phyloP scores from a whole-genome alignment of 2,888 invertebrate genomes.

The Lamellibrachia columna region DNA sequence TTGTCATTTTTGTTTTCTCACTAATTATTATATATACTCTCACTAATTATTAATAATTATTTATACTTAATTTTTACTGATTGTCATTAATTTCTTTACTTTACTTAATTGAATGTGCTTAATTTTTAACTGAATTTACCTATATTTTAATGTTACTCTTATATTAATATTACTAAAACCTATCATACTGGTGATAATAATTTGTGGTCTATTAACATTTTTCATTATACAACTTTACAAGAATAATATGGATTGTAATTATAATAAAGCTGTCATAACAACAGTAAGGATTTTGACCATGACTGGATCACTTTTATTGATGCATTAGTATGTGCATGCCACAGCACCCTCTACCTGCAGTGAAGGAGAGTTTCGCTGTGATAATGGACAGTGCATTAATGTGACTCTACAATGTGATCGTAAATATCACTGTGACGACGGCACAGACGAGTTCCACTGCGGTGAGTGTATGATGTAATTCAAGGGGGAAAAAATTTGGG shows the following conservation, averaged over 20 bases:
- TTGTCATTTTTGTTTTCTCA: background rate
- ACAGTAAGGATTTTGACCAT: background rate
- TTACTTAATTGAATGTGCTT: background rate
- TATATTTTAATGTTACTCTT: background rate
- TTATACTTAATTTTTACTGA: background rate
- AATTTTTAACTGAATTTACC: background rate
- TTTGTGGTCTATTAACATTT: background rate
- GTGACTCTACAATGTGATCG: slow-evolving; percentile 84
- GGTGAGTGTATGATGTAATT: slow-evolving; percentile 44
- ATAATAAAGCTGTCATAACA: background rate
- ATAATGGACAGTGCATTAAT: slow-evolving; percentile 78
- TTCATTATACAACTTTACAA: background rate
- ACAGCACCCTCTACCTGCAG: background rate
- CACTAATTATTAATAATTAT: background rate
- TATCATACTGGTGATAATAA: background rate
- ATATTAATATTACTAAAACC: slow-evolving; percentile 4
- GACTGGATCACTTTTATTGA: background rate
- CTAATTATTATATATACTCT: background rate
- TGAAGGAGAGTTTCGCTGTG: slow-evolving; percentile 51
- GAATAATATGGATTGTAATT: background rate
- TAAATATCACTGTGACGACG: slow-evolving; percentile 73
- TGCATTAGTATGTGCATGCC: background rate
- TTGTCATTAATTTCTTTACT: background rate
- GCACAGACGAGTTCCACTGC: slow-evolving; percentile 77
- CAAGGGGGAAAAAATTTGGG: background rate